Base-by-base conservation (phyloP, 2,113 vertebrate species). In the Oncorhynchus tshawytscha region DNA sequence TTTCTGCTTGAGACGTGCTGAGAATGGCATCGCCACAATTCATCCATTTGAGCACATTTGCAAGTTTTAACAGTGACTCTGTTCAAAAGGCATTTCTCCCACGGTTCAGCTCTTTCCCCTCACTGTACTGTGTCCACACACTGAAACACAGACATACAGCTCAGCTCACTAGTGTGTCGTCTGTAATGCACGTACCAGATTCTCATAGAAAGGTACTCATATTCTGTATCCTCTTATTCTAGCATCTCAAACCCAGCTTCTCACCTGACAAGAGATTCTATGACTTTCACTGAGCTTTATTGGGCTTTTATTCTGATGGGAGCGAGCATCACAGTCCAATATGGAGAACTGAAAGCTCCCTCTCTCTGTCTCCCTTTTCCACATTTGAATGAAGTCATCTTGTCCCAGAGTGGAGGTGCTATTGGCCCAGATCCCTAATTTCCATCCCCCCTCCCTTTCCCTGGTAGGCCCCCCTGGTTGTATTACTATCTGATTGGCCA, bases 351-450 rank as follows among this genome's bases (percentile, higher is more conserved):
- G 31, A 68, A 82, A 45, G 39, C 39, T 74, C 54, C 67, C 66
- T 76, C 48, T 70, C 67, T 64, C 22, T 25, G 13, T 12, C 18
- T 65, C 24, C 6, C 29, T 1, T 45, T 12, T 67, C 18, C 66
- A 34, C 66, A 67, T 79, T 66, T 49, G 76, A 73, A 86, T 87
- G 77, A 82, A 69, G 78, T 78, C 67, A 20, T 77, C 73, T 79
- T 59, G 73, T 73, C 77, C 81, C 70, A 9, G n/a, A 6, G 72
- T 13, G 45, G 68, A 16, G 73, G 80, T 75, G 73, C 49, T 70
- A 20, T 64, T 77, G 73, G 49, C 76, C 71, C 34, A 45, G 39
- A 45, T 45, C 9, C 39, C 9, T 45, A 45, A 45, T 45, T 45
- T 45, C 39, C 39, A 45, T 11, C 9, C 9, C 8, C 9, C 39